A percentile compares a stretch with the other conserved stretches of the same genome.
Evolutionary conservation across 2,888 invertebrate species (phyloP).

Genomic region (Drosophila mettleri): DNA sequence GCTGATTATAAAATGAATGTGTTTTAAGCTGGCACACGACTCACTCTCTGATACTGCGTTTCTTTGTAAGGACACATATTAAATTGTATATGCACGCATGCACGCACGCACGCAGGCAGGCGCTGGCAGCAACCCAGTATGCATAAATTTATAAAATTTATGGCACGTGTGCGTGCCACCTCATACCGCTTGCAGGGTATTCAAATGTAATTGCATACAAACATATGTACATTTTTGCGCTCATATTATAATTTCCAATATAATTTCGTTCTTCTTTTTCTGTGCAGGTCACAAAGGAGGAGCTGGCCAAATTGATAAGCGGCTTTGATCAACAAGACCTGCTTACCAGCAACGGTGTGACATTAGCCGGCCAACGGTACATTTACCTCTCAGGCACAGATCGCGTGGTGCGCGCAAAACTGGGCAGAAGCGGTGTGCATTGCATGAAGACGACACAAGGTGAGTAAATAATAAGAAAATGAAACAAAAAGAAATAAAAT

Average conservation of each 20-base stretch:
- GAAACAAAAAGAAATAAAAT: not conserved
- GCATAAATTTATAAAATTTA: slow-evolving; percentile 56
- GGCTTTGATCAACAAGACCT: slow-evolving; percentile 96
- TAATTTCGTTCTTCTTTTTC: not conserved
- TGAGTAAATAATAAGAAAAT: slow-evolving; percentile 83
- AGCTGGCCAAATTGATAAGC: slow-evolving; percentile 94
- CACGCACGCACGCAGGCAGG: too few species aligned
- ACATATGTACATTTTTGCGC: not conserved
- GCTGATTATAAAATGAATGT: slow-evolving; percentile 54
- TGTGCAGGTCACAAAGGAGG: slow-evolving; percentile 94
- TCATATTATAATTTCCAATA: slow-evolving; percentile 6
- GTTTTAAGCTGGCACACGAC: slow-evolving; percentile 33
- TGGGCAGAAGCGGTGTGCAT: slow-evolving; percentile 96
- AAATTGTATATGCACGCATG: slow-evolving; percentile 29
- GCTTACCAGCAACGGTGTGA: slow-evolving; percentile 95
- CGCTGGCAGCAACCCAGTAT: slow-evolving; percentile 35
- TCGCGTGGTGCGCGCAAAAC: slow-evolving; percentile 96
- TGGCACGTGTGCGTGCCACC: slow-evolving; percentile 62
- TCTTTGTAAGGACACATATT: slow-evolving; percentile 23
- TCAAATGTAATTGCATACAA: slow-evolving; percentile 3
- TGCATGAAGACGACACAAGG: slow-evolving; percentile 98
- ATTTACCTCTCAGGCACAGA: slow-evolving; percentile 98
- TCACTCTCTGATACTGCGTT: slow-evolving; percentile 1
- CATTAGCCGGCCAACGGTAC: slow-evolving; percentile 96
- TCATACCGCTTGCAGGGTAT: slow-evolving; percentile 11